These are phyloP conservation scores for Allobates femoralis DNA, from an alignment of 2,797 vertebrate genomes.

Conservation along the genomic window DNA sequence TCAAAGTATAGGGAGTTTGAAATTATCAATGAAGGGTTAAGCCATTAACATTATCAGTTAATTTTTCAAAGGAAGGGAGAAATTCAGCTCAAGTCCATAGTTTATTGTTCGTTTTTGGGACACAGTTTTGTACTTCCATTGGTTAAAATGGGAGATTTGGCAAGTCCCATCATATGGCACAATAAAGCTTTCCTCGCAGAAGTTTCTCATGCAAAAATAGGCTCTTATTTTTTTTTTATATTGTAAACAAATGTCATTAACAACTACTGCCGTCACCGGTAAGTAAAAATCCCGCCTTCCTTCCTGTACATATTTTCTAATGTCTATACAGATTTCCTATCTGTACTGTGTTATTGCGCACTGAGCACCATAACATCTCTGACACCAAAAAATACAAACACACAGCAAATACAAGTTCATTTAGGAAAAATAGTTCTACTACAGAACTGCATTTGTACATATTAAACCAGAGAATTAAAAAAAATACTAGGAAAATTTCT, in stretches of 20 bases:
- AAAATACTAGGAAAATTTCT: conserved; percentile 68
- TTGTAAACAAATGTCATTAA: conserved; percentile 40
- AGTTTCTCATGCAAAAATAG: conserved; percentile 23
- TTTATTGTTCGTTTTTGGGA: not conserved
- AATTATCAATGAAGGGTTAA: conserved; percentile 56
- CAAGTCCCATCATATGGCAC: not conserved
- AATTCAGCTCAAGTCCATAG: conserved; percentile 23
- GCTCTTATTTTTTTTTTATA: conserved; percentile 12
- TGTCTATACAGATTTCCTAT: conserved; percentile 52
- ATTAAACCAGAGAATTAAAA: conserved; percentile 71
- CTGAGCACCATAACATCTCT: conserved; percentile 73
- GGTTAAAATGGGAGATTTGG: not conserved
- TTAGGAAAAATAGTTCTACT: conserved; percentile 68
- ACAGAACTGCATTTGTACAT: conserved; percentile 66
- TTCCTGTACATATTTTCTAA: conserved; percentile 72
- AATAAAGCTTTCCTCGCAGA: conserved; percentile 13
- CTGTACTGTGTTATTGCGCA: conserved; percentile 71
- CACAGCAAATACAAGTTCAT: conserved; percentile 71
- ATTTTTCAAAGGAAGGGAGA: conserved; percentile 50
- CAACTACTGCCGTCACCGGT: not conserved
- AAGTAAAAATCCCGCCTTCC: conserved; percentile 18
- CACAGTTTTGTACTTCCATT: not conserved
- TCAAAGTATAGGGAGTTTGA: conserved; percentile 48
- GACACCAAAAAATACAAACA: conserved; percentile 72
- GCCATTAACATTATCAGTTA: conserved; percentile 57